These are phyloP conservation scores for Anser brachyrhynchus DNA, from an alignment of 2,113 vertebrate genomes.

Conservation along the genomic window DNA sequence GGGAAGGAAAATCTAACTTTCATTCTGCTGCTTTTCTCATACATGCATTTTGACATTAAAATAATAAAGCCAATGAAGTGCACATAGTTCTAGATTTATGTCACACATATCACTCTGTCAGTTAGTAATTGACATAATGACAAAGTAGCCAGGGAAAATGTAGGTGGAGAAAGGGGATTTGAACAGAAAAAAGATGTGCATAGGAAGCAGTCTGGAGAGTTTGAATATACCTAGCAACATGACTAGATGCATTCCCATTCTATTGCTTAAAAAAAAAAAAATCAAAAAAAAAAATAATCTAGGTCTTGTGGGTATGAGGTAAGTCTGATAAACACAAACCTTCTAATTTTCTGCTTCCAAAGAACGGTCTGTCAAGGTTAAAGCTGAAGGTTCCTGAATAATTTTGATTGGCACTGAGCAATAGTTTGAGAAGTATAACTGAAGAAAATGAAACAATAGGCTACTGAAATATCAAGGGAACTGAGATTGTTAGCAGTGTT, in stretches of 20 bases:
- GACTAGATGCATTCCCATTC: not conserved
- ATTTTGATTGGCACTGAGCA: constrained; percentile 44
- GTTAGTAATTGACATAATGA: constrained; percentile 35
- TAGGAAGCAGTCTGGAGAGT: not conserved
- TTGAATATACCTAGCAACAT: not conserved
- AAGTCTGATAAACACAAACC: constrained; percentile 51
- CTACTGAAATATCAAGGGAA: constrained; percentile 54
- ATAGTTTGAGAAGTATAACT: constrained; percentile 38
- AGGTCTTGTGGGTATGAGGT: constrained; percentile 44
- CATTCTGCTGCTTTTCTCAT: not conserved
- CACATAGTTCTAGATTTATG: constrained; percentile 29
- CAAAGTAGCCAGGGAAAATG: constrained; percentile 34
- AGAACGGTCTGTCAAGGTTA: constrained; percentile 62
- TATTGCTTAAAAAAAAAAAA: not conserved
- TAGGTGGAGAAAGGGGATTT: not conserved
- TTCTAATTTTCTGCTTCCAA: constrained; percentile 56
- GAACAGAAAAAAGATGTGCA: not conserved
- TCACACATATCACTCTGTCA: not conserved
- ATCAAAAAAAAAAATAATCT: not conserved
- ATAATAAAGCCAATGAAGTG: not conserved
- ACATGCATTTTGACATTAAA: constrained; percentile 14
- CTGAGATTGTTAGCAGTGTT: constrained; percentile 33
- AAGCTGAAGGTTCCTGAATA: constrained; percentile 9
- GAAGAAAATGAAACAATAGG: constrained; percentile 53
- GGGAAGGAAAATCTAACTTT: not conserved